Evolutionary conservation across 1,140 invertebrate species (phyloP).

Genomic region (Magallana angulata): DNA sequence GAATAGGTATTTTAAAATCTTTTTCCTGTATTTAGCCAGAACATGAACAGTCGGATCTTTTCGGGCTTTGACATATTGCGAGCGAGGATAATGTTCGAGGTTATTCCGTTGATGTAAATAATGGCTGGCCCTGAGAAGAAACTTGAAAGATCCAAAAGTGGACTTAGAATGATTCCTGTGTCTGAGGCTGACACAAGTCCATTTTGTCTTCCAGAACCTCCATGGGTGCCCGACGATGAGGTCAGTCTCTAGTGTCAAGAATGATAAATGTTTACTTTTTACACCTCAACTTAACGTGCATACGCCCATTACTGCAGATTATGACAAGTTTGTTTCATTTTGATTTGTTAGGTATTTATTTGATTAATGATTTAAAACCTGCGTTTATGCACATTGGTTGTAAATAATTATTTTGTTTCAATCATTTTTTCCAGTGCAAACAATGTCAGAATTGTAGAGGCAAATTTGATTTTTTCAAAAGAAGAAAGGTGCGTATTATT

Average conservation of each 20-base stretch:
- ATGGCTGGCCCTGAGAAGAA: constrained; percentile 71
- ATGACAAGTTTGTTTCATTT: too few relatives aligned
- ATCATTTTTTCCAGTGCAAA: constrained; percentile 75
- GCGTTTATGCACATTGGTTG: too few relatives aligned
- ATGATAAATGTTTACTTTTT: not conserved
- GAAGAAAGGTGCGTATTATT: constrained; percentile 76
- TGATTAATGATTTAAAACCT: too few relatives aligned
- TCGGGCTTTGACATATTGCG: too few relatives aligned
- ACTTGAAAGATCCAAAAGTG: constrained; percentile 72
- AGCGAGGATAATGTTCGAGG: not conserved
- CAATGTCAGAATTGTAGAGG: constrained; percentile 77
- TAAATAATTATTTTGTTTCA: too few relatives aligned
- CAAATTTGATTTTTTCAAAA: constrained; percentile 80
- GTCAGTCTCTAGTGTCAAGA: constrained; percentile 48
- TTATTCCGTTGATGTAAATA: constrained; percentile 36
- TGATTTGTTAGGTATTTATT: too few relatives aligned
- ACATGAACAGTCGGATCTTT: too few relatives aligned
- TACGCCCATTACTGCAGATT: too few relatives aligned
- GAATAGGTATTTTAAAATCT: too few relatives aligned
- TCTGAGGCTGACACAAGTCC: constrained; percentile 65
- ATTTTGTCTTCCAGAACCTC: constrained; percentile 68
- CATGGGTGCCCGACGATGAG: constrained; percentile 69
- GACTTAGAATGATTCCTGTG: constrained; percentile 69
- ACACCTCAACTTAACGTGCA: too few relatives aligned
- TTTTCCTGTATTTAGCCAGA: too few relatives aligned